Base-by-base conservation (phyloP, 2,113 vertebrate genomes). In the Plotosus lineatus region DNA sequence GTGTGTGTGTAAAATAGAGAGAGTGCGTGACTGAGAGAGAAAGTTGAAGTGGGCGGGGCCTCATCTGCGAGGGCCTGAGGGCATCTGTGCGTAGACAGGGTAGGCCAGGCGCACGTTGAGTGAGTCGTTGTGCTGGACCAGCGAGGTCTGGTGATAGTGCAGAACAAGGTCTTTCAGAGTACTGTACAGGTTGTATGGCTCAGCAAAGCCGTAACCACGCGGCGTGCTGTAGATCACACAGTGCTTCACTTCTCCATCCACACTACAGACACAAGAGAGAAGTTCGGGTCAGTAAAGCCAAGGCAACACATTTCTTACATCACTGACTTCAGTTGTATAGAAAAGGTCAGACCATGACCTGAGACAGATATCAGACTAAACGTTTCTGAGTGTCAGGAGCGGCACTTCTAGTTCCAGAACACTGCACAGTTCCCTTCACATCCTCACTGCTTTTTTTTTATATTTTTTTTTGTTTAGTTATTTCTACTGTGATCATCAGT, bases 101-200 rank as follows among this genome's bases (percentile, higher is more conserved):
- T 95, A 94, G 80, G 95, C 92, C 75, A 99, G 96, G 90, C 95
- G 92, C 87, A 99, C 96, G 76, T 98, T 97, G 90, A 99, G 96
- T 76, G 96, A 95, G 93, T 98, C 96, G 15, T 99, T 99, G 94
- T 99, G 98, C 92, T 99, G 97, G 85, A 98, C 94, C 86, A 99
- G 95, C 56, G 97, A 98, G 14, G 96, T 95, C 89, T 96, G 95
- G 92, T 96, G 97, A 93, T 99, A 99, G 88, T 99, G 97, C 81
- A 97, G 95, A 90, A 99, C 98, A 90, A 99, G 94, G 90, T 99
- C 96, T 91, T 97, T 97, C 77, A 99, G 95, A 23, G 95, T 96
- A 94, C 95, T 90, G 92, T 98, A 99, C 85, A 97, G 94, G 92
- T 98, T 97, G 92, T 97, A 98, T 0, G 97, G 98, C 86, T 99